Conservation (phyloP, 2,888 invertebrate genomes). For the Callyntrura guangdongensis region DNA sequence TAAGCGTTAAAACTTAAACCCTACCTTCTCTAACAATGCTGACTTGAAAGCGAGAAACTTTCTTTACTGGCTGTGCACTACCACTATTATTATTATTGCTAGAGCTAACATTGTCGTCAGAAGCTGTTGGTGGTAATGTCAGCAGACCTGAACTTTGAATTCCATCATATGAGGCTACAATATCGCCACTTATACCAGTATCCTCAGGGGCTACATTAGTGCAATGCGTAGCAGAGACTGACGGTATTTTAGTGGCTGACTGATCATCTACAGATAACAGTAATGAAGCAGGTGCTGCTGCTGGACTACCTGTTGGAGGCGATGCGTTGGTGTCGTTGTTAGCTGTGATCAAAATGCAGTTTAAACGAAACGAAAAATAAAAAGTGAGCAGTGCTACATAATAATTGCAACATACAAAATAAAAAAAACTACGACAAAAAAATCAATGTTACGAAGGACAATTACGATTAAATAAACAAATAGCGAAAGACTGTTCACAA, state of each 20-base stretch:
- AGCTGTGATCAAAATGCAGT: conserved; percentile 63
- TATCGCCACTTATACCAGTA: conserved; percentile 48
- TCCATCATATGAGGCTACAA: conserved; percentile 6
- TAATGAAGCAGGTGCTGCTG: conserved; percentile 50
- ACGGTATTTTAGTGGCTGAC: neutral
- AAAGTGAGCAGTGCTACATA: conserved; percentile 24
- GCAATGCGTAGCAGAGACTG: conserved; percentile 25
- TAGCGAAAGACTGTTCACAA: no score
- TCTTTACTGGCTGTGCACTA: conserved; percentile 85
- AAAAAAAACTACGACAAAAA: conserved; percentile 43
- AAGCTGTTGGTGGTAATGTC: conserved; percentile 69
- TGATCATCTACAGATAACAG: conserved; percentile 60
- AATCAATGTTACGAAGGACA: conserved; percentile 1
- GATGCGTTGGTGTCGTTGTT: conserved; percentile 50
- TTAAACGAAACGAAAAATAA: conserved; percentile 52
- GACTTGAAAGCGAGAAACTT: conserved; percentile 87
- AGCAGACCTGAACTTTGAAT: conserved; percentile 66
- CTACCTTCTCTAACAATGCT: conserved; percentile 87
- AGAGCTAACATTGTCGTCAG: conserved; percentile 60
- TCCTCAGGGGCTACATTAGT: conserved; percentile 28
- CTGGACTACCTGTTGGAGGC: conserved; percentile 60
- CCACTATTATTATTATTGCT: conserved; percentile 59
- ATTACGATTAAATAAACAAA: conserved; percentile 3
- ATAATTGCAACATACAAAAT: conserved; percentile 49
- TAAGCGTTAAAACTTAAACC: conserved; percentile 49